Base-by-base conservation (phyloP, 2,113 vertebrate genomes). In the Garra rufa region DNA sequence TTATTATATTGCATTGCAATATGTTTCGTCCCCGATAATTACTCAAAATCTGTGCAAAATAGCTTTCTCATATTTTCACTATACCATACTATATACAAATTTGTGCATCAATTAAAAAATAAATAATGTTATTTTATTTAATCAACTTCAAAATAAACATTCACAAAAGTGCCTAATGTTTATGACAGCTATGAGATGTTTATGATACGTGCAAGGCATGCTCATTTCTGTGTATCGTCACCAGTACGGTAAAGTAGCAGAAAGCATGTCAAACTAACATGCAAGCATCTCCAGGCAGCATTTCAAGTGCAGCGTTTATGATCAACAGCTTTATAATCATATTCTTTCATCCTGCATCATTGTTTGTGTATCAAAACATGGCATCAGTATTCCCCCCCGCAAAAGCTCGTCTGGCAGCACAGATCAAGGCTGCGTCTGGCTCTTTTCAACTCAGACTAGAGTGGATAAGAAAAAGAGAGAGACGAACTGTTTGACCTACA, bases 321-420 rank as follows among this genome's bases (percentile, higher is more conserved):
- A 84, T 84, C 79, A 81, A 70, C 57, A 46, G 73, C 57, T 24
- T 69, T 75, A 34, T 69, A 19, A 81, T 52, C 59, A 52, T 73
- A 84, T 78, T 67, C 24, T 52, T 79, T 71, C 43, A 63, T 84
- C 59, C 17, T 43, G 43, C 59, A 71, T 79, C 26, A 24, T 26
- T 82, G 69, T 82, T 52, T 50, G n/a, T 15, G 71, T 85, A 85
- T 82, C 24, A 85, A 55, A 87, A 87, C 63, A 78, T 15, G 19
- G 38, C 79, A 87, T 85, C 48, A 81, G 81, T 85, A 71, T 82
- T 48, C 57, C 24, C 55, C 38, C 43, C 63, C 38, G 9, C 48
- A 30, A 55, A 55, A 44, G 65, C 46, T 57, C 4, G 48, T 79
- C 82, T 26, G 48, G 34, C 30, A 34, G 73, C 52, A 43, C 55